Conservation (phyloP, 2,888 invertebrate genomes). For the Drosophila formosana region DNA sequence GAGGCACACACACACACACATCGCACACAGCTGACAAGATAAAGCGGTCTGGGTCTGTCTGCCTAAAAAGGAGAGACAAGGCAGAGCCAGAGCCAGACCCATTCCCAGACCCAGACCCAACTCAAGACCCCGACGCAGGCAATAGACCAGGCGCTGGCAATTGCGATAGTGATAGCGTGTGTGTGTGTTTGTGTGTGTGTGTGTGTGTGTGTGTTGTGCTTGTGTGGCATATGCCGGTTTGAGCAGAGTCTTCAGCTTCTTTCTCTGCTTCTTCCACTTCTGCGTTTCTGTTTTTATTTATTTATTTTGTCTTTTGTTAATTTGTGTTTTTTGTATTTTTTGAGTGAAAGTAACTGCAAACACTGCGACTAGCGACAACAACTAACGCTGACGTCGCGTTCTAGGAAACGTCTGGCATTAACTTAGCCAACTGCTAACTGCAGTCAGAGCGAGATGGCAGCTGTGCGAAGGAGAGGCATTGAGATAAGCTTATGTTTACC, state of each 20-base stretch:
- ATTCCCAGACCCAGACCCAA: conserved; percentile 14
- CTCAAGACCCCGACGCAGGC: conserved; percentile 20
- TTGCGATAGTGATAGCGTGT: conserved; percentile 47
- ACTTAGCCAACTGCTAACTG: conserved; percentile 55
- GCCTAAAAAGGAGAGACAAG: conserved; percentile 64
- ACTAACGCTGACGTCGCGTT: conserved; percentile 59
- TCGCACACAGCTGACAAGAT: conserved; percentile 61
- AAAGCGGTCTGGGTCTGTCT: conserved; percentile 54
- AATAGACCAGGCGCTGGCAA: conserved; percentile 22
- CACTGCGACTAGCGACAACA: conserved; percentile 59
- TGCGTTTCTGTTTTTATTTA: conserved; percentile 31
- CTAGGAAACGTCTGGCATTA: conserved; percentile 60
- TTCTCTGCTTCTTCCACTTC: background rate
- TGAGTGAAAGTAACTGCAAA: conserved; percentile 71
- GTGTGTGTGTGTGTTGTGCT: conserved; percentile 15
- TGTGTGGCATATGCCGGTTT: conserved; percentile 64
- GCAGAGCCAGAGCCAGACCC: conserved; percentile 13
- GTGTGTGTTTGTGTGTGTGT: conserved; percentile 22
- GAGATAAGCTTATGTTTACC: conserved; percentile 27
- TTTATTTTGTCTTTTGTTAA: conserved; percentile 27
- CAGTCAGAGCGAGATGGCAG: conserved; percentile 1
- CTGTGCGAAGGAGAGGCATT: background rate
- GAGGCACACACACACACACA: conserved; percentile 25
- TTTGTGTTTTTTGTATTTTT: conserved; percentile 39
- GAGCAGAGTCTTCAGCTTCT: conserved; percentile 17